Base-by-base conservation (phyloP, 2,888 invertebrate genomes). In the Gymnoscelis rufifasciata region DNA sequence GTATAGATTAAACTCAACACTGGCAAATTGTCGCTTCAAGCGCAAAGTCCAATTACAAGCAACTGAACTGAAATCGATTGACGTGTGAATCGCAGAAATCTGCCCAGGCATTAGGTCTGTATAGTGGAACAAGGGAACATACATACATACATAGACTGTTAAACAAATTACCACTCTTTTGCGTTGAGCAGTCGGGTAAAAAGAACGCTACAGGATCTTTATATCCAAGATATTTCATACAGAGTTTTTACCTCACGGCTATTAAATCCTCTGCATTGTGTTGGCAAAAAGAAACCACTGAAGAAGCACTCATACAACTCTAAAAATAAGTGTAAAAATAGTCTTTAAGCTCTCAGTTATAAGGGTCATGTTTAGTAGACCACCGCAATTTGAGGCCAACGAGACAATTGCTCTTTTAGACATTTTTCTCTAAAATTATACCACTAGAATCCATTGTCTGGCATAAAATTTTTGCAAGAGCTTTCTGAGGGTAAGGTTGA, bases 221-320 rank as follows among this genome's bases (percentile, higher is more conserved):
- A n/a, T n/a, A n/a, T n/a, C n/a, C n/a, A n/a, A n/a, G n/a, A n/a
- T n/a, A n/a, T n/a, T n/a, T n/a, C n/a, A n/a, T n/a, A n/a, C n/a
- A n/a, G n/a, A n/a, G n/a, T n/a, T n/a, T n/a, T n/a, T 35, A 35
- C 19, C n/a, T 11, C 19, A 35, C 5, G 63, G 67, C 65, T 66
- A 74, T 77, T 77, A 75, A 59, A 67, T 64, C 57, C 74, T 77
- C 47, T 54, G 68, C 47, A 35, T 54, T 41, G 49, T 54, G 54
- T 53, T 47, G 51, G 47, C 56, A 55, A 60, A 48, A 52, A 61
- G 64, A 46, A 19, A 48, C 58, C 54, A 42, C 47, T 51, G 7
- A 35, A n/a, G 35, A 11, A 35, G 8, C 35, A 33, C 33, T 19
- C 5, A 12, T 33, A 10, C 15, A 5, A 2, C n/a, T 1, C n/a